phyloP scores from a whole-genome alignment of 2,797 vertebrate species.

The Sebastolobus altivelis region DNA sequence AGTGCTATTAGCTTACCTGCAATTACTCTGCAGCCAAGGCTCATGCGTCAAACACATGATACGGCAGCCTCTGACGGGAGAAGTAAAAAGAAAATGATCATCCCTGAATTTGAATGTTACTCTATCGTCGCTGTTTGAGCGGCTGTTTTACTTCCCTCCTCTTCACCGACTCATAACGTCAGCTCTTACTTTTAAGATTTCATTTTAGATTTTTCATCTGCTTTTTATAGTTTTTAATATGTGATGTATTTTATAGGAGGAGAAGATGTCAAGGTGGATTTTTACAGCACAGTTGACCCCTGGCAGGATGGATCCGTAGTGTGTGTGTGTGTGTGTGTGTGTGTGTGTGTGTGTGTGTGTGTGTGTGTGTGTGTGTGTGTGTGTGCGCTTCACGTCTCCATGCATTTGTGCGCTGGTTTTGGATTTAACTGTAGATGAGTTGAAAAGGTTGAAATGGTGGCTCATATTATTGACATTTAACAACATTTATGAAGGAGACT shows the following conservation, averaged over 20 bases:
- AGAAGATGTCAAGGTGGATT: conserved; percentile 68
- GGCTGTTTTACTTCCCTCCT: background rate
- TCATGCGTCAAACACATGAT: background rate
- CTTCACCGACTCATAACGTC: conserved; percentile 34
- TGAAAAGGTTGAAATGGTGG: background rate
- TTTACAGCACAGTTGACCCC: conserved; percentile 67
- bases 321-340: background rate
- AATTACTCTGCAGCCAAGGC: background rate
- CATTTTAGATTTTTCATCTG: conserved; percentile 67
- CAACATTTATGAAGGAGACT: background rate
- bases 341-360: conserved; percentile 4
- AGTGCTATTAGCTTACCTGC: background rate
- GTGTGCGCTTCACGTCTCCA: background rate
- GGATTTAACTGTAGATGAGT: background rate
- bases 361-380: background rate
- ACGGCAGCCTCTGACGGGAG: background rate
- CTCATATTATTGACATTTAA: background rate
- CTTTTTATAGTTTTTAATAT: conserved; percentile 68
- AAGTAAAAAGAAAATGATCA: background rate
- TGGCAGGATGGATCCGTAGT: background rate
- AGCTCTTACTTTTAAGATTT: conserved; percentile 58
- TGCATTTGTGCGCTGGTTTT: background rate
- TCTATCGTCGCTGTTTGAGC: background rate
- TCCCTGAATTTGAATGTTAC: background rate
- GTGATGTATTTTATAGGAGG: conserved; percentile 64